Percentiles rank a stretch among this genome's conserved stretches.
phyloP scores from a whole-genome alignment of 1,140 invertebrate species.

The Pentalonia nigronervosa region DNA sequence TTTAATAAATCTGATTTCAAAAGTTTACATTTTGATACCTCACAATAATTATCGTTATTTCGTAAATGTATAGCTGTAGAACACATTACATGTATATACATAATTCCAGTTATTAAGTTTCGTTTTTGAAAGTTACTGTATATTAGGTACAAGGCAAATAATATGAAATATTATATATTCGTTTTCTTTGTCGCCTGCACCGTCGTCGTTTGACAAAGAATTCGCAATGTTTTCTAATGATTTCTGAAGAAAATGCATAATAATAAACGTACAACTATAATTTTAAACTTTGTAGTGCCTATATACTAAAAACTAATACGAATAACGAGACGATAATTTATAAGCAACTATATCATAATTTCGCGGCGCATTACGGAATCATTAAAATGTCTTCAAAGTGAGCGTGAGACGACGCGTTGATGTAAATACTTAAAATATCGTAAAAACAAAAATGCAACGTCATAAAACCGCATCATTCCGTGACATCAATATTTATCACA shows the following conservation, averaged over 20 bases:
- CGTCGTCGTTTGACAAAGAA: not conserved
- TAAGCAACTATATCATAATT: not conserved
- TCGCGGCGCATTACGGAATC: not conserved
- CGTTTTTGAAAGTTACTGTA: not conserved
- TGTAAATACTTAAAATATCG: not conserved
- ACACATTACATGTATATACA: not conserved
- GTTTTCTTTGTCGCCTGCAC: not conserved
- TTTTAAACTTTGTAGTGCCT: not conserved
- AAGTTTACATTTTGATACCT: constrained; percentile 29
- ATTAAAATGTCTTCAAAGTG: not conserved
- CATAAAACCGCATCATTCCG: not conserved
- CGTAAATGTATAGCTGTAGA: not conserved
- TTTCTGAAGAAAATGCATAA: not conserved
- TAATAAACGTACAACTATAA: not conserved
- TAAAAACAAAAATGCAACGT: not conserved
- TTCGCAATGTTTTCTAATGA: not conserved
- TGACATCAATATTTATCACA: not conserved
- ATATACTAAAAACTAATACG: not conserved
- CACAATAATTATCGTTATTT: constrained; percentile 18
- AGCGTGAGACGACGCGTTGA: not conserved
- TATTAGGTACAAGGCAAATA: not conserved
- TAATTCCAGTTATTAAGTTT: constrained; percentile 2
- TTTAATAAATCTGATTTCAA: not conserved
- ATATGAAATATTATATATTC: constrained; percentile 3
- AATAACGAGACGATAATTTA: not conserved